phyloP scores from a whole-genome alignment of 2,113 vertebrate genomes.

The Leptodactylus fuscus region DNA sequence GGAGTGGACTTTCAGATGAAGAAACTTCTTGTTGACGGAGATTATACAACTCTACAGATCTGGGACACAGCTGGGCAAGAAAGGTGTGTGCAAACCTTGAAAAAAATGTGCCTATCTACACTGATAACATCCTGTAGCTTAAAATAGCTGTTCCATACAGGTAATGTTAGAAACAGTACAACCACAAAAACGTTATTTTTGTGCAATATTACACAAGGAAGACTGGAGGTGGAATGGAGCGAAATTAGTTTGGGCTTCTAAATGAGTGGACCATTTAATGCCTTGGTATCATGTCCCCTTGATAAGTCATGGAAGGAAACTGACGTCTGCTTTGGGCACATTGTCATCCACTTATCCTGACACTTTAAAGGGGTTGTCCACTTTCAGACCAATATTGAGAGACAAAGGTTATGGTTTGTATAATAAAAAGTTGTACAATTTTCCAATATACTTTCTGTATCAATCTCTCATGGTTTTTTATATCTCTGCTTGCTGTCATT shows the following conservation, averaged over 20 bases:
- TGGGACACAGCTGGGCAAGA: constrained; percentile 81
- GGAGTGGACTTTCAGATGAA: constrained; percentile 82
- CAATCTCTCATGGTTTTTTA: no score
- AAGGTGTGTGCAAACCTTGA: constrained; percentile 63
- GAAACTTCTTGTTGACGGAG: constrained; percentile 77
- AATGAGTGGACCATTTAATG: neutral
- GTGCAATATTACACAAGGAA: neutral
- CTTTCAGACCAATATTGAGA: no score
- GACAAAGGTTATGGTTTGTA: no score
- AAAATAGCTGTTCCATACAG: constrained; percentile 16
- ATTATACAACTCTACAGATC: constrained; percentile 75
- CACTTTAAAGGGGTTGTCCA: neutral
- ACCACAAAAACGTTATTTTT: neutral
- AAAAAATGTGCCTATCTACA: neutral
- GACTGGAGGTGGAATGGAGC: neutral
- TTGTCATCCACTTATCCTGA: neutral
- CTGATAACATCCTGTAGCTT: neutral
- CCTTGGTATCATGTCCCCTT: neutral
- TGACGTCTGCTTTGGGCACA: neutral
- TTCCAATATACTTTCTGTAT: no score
- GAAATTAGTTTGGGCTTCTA: neutral
- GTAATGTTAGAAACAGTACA: neutral
- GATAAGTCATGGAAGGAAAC: neutral
- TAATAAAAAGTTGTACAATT: no score
- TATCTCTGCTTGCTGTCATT: no score